Conservation (phyloP, 2,797 vertebrate species). For the Onychomys arenicola region DNA sequence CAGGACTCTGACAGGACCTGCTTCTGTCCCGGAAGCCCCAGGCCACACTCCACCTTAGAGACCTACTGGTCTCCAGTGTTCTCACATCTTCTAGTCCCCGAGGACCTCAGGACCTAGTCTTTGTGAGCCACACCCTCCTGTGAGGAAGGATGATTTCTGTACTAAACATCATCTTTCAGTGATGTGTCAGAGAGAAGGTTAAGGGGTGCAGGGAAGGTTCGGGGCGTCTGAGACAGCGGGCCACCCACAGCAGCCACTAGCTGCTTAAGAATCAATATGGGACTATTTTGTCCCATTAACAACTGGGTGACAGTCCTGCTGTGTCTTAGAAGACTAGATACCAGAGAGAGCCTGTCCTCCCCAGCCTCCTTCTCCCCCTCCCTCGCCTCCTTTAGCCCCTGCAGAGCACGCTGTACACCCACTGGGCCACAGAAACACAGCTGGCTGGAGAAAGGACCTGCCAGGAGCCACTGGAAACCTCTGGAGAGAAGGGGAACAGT, state of each 20-base stretch:
- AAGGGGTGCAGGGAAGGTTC: neutral
- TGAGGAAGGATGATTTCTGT: neutral
- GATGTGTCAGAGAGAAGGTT: neutral
- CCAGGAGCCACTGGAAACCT: neutral
- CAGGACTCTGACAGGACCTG: neutral
- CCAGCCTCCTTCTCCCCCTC: neutral
- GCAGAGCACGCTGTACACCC: constrained; percentile 49
- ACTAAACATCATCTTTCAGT: neutral
- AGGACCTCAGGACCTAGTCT: neutral
- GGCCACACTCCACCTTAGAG: neutral
- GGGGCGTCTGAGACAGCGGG: neutral
- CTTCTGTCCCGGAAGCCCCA: neutral
- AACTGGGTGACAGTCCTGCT: too few species aligned
- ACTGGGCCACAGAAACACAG: constrained; percentile 15
- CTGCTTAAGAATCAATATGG: neutral
- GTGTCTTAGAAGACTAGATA: neutral
- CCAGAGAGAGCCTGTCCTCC: neutral
- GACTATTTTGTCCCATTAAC: neutral
- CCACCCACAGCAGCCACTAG: neutral
- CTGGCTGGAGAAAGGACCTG: neutral
- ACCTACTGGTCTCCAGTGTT: rapidly evolving
- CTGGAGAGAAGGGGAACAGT: constrained; percentile 43
- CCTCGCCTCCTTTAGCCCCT: constrained; percentile 71
- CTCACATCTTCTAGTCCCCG: neutral
- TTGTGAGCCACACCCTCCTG: neutral